phyloP scores from a whole-genome alignment of 2,797 vertebrate species.

The Cryptoprocta ferox region DNA sequence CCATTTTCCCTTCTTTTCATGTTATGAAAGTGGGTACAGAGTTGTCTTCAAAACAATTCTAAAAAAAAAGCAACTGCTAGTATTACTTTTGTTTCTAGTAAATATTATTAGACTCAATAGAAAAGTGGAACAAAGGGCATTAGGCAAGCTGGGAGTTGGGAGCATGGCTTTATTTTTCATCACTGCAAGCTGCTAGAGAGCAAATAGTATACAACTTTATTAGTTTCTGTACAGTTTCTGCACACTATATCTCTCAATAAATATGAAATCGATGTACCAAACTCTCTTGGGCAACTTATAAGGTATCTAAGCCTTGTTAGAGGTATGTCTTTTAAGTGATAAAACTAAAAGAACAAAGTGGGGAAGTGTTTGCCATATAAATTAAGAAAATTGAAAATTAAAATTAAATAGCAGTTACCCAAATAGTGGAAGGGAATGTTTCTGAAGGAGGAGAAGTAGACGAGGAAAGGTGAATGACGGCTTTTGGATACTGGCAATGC shows the following conservation, averaged over 20 bases:
- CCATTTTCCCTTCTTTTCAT: background rate
- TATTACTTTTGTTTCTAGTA: background rate
- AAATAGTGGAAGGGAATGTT: background rate
- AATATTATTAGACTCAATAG: background rate
- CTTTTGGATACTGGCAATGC: background rate
- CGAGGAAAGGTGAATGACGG: fast-evolving
- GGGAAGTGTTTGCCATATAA: background rate
- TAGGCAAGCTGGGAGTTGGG: background rate
- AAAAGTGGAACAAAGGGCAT: background rate
- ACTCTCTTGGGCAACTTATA: background rate
- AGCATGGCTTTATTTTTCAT: background rate
- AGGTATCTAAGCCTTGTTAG: background rate
- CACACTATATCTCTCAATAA: background rate
- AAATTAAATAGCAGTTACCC: background rate
- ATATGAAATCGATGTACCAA: background rate
- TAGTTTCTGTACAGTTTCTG: background rate
- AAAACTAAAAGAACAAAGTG: background rate
- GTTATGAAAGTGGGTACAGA: background rate
- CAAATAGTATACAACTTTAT: background rate
- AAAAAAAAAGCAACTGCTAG: background rate
- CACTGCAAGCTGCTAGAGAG: background rate
- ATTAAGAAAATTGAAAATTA: background rate
- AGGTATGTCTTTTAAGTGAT: background rate
- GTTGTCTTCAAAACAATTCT: background rate
- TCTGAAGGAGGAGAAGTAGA: background rate